phyloP scores from a whole-genome alignment of 2,888 invertebrate species.

The Perizoma affinitatum region DNA sequence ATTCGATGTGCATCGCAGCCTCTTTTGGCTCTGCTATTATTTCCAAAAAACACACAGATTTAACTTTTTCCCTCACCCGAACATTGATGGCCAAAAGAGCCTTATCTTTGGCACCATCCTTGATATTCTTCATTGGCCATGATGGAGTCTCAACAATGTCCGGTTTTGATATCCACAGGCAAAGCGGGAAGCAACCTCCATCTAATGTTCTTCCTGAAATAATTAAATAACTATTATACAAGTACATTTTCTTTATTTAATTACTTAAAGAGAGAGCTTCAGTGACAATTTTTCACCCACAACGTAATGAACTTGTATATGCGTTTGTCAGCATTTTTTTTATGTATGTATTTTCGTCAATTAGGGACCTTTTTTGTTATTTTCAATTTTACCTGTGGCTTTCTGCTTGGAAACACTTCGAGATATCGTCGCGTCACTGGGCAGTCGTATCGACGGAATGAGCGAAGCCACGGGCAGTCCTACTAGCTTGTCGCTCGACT shows the following conservation, averaged over 20 bases:
- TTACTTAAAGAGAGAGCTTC: no score
- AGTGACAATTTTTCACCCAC: no score
- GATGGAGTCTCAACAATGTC: constrained; percentile 56
- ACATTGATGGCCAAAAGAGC: constrained; percentile 69
- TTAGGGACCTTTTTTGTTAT: no score
- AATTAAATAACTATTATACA: no score
- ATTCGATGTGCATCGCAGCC: no score
- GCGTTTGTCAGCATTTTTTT: no score
- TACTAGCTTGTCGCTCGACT: constrained; percentile 73
- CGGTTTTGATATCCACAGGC: constrained; percentile 77
- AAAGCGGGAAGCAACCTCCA: constrained; percentile 86
- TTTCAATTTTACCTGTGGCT: constrained; percentile 77
- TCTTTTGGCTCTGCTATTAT: no score
- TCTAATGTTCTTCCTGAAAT: constrained; percentile 82
- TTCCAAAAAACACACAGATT: no score
- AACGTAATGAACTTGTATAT: no score
- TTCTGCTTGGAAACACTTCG: constrained; percentile 84
- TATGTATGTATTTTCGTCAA: no score
- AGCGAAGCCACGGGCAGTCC: constrained; percentile 78
- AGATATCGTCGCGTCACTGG: constrained; percentile 62
- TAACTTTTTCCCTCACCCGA: constrained; percentile 57
- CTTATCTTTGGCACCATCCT: constrained; percentile 55
- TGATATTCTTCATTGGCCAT: constrained; percentile 59
- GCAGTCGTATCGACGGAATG: constrained; percentile 80
- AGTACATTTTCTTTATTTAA: not conserved